Evolutionary conservation across 2,113 vertebrate species (phyloP).

Genomic region (Xiphophorus couchianus): DNA sequence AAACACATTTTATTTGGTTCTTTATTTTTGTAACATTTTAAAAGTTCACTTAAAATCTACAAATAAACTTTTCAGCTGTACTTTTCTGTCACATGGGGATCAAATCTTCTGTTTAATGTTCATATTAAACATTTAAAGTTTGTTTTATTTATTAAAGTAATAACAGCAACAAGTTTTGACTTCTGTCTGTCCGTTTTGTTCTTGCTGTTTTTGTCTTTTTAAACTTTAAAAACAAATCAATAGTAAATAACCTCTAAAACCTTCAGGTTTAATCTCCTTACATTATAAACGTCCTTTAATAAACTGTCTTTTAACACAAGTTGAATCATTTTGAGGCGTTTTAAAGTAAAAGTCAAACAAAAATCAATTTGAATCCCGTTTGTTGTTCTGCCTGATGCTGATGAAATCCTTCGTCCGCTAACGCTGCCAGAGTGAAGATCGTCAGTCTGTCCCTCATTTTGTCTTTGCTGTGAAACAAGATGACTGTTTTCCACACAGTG

Average conservation of each 20-base stretch:
- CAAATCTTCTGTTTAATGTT: background rate
- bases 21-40: no score
- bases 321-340: background rate
- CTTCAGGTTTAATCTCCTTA: no score
- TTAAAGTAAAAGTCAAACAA: background rate
- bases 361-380: conserved; percentile 2
- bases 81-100: background rate
- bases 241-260: background rate
- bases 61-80: background rate
- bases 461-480: conserved; percentile 26
- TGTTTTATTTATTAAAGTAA: background rate
- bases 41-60: no score
- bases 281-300: background rate
- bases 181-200: background rate
- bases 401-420: conserved; percentile 16
- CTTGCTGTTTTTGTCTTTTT: background rate
- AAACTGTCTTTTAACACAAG: background rate
- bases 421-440: conserved; percentile 26
- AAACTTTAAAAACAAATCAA: background rate
- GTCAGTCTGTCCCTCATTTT: conserved; percentile 30
- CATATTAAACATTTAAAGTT: background rate
- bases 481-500: conserved; percentile 26
- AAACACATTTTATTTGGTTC: no score
- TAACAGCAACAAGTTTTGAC: background rate
- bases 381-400: conserved; percentile 5